Percentiles rank a stretch among this genome's conserved stretches.
Conservation (phyloP, 2,888 invertebrate species). For the Morpho deidamia region DNA sequence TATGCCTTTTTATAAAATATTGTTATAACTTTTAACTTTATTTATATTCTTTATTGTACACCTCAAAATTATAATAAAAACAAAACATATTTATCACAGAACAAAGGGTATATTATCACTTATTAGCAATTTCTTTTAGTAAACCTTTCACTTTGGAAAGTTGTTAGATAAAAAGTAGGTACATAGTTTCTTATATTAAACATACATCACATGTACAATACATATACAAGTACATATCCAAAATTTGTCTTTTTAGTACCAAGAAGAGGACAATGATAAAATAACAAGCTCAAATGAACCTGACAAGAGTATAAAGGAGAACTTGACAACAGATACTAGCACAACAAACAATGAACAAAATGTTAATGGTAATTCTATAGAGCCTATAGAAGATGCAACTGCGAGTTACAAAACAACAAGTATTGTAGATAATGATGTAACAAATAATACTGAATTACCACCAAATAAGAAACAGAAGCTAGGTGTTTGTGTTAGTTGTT, state of each 20-base stretch:
- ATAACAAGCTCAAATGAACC: neutral
- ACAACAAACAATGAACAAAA: slow-evolving; percentile 6
- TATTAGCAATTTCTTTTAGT: too few relatives aligned
- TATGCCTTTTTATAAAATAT: too few relatives aligned
- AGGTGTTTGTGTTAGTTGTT: slow-evolving; percentile 82
- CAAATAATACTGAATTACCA: slow-evolving; percentile 24
- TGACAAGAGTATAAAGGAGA: neutral
- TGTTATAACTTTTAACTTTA: too few relatives aligned
- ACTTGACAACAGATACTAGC: neutral
- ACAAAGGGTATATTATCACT: neutral
- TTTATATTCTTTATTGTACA: too few relatives aligned
- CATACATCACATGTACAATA: too few relatives aligned
- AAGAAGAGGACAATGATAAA: slow-evolving; percentile 15
- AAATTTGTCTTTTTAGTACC: slow-evolving; percentile 4
- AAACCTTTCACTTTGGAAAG: too few relatives aligned
- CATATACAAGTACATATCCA: too few relatives aligned
- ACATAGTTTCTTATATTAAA: too few relatives aligned
- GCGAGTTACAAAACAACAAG: neutral
- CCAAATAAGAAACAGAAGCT: slow-evolving; percentile 63
- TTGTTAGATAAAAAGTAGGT: too few relatives aligned
- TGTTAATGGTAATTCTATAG: slow-evolving; percentile 10
- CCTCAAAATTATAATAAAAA: too few relatives aligned
- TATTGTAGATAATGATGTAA: slow-evolving; percentile 10
- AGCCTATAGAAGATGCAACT: slow-evolving; percentile 15
- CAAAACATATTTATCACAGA: too few relatives aligned